phyloP scores from a whole-genome alignment of 2,888 invertebrate genomes.

The Xestia xanthographa region DNA sequence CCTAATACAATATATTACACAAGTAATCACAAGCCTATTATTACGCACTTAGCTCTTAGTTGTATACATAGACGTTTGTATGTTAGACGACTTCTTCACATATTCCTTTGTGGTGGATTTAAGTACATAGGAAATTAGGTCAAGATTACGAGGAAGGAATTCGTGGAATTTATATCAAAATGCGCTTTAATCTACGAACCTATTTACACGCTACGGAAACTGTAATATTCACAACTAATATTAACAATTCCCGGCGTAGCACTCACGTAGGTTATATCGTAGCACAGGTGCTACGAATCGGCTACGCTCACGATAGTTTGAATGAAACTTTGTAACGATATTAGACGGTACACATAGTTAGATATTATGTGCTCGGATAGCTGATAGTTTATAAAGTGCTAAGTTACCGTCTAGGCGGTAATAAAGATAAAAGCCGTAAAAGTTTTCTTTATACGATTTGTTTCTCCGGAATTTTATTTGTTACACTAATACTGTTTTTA shows the following conservation, averaged over 20 bases:
- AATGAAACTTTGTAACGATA: slow-evolving; percentile 72
- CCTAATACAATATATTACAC: slow-evolving; percentile 13
- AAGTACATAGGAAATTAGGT: slow-evolving; percentile 27
- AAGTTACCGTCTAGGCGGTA: slow-evolving; percentile 41
- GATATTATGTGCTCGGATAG: slow-evolving; percentile 20
- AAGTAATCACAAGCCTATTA: slow-evolving; percentile 29
- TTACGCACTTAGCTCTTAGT: slow-evolving; percentile 8
- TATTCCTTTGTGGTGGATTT: slow-evolving; percentile 41
- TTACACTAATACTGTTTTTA: not conserved
- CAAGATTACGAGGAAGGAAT: slow-evolving; percentile 18
- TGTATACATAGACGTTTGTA: slow-evolving; percentile 9
- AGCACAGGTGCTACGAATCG: slow-evolving; percentile 76
- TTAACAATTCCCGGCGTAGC: slow-evolving; percentile 66
- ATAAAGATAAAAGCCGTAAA: slow-evolving; percentile 40
- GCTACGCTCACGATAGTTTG: slow-evolving; percentile 71
- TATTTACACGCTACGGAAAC: slow-evolving; percentile 55
- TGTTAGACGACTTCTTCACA: slow-evolving; percentile 38
- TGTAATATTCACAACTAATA: slow-evolving; percentile 64
- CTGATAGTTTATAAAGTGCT: slow-evolving; percentile 54
- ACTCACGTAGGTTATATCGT: slow-evolving; percentile 69
- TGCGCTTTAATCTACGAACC: slow-evolving; percentile 35
- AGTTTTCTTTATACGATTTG: slow-evolving; percentile 33
- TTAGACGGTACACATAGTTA: slow-evolving; percentile 49
- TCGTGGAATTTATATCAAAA: slow-evolving; percentile 25
- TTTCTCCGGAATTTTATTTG: slow-evolving; percentile 22